Conservation (phyloP, 2,888 invertebrate species). For the Saturnia japonica region DNA sequence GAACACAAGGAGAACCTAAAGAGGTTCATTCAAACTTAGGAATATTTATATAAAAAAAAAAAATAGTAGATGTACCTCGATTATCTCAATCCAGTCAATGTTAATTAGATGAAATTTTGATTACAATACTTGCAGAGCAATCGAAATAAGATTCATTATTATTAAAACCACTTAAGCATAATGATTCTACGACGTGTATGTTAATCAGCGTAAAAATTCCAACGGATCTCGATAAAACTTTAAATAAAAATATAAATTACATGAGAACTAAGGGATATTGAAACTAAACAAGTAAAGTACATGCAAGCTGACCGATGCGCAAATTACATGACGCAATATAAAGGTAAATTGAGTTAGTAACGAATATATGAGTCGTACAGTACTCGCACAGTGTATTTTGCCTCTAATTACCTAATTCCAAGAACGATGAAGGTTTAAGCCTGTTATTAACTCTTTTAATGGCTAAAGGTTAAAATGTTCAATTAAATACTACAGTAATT, state of each 20-base stretch:
- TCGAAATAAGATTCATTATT: not conserved
- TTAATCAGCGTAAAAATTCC: constrained; percentile 1
- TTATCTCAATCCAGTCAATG: not conserved
- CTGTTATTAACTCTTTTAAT: not conserved
- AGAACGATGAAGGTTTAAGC: not conserved
- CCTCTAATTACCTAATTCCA: not conserved
- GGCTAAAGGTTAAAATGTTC: not conserved
- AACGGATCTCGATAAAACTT: not conserved
- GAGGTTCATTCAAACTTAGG: too few species aligned
- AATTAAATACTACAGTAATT: too few species aligned
- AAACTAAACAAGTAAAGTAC: not conserved
- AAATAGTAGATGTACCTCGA: not conserved
- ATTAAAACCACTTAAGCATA: not conserved
- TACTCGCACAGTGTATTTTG: not conserved
- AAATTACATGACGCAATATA: not conserved
- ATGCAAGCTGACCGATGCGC: not conserved
- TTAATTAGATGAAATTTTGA: not conserved
- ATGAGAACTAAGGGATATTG: not conserved
- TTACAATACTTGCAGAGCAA: not conserved
- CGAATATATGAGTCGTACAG: too few species aligned
- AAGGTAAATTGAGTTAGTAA: not conserved
- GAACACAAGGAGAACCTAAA: too few species aligned
- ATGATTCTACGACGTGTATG: not conserved
- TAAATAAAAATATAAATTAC: not conserved
- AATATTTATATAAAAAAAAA: too few species aligned